Percentiles rank a stretch among this genome's conserved stretches.
Conservation (phyloP, 64 coral and sea anemone genomes). For the Dendronephthya gigantea region DNA sequence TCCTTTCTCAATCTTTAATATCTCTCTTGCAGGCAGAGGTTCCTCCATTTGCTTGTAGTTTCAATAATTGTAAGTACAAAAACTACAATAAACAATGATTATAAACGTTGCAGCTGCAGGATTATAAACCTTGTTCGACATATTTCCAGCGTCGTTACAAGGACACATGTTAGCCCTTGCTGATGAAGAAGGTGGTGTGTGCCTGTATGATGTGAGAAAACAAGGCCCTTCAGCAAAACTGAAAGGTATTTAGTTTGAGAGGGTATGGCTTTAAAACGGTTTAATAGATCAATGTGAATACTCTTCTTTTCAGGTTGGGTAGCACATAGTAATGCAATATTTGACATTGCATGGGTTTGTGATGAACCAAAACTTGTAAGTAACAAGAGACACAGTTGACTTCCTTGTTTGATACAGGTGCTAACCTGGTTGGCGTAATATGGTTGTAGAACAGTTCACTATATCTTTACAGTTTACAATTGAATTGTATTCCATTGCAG, state of each 20-base stretch:
- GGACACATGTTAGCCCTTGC: constrained; percentile 69
- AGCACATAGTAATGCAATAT: constrained; percentile 94
- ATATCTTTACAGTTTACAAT: too few species aligned
- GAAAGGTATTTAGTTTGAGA: constrained; percentile 45
- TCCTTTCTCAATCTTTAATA: not conserved
- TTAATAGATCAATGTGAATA: not conserved
- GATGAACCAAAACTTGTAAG: constrained; percentile 71
- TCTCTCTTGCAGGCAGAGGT: constrained; percentile 51
- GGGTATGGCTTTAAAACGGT: not conserved
- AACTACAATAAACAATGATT: not conserved
- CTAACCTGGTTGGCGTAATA: too few species aligned
- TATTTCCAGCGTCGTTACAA: constrained; percentile 27
- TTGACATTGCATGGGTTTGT: constrained; percentile 91
- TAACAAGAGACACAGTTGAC: not conserved
- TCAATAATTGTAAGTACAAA: constrained; percentile 62
- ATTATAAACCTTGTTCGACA: too few species aligned
- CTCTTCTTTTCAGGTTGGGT: constrained; percentile 60
- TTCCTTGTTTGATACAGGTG: not conserved
- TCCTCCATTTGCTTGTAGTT: constrained; percentile 81
- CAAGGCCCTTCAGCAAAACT: constrained; percentile 44
- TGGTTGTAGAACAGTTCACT: too few species aligned
- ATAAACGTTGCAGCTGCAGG: too few species aligned
- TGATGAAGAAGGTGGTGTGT: constrained; percentile 86
- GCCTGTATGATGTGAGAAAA: constrained; percentile 62
- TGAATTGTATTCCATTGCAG: constrained; percentile 31